Conservation (phyloP, 2,797 vertebrate species). For the Pangasius djambal region DNA sequence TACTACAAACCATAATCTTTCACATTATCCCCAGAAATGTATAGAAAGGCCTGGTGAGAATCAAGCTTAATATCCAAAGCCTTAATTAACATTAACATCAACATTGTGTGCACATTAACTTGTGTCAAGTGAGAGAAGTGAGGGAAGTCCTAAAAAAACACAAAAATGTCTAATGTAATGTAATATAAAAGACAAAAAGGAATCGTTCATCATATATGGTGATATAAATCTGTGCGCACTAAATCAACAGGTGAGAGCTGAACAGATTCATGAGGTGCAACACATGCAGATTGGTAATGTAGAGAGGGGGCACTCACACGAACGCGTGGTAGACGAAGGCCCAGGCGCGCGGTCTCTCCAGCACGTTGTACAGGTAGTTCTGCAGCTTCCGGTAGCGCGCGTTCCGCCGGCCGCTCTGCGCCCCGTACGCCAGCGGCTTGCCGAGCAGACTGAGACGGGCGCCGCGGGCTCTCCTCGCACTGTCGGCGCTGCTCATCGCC, state of each 20-base stretch:
- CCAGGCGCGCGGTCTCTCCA: constrained; percentile 92
- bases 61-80: not conserved
- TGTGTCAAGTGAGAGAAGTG: not conserved
- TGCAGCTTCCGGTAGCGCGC: constrained; percentile 93
- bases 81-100: not conserved
- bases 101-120: not conserved
- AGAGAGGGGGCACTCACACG: constrained; percentile 82
- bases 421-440: constrained; percentile 92
- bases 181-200: not conserved
- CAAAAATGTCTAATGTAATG: not conserved
- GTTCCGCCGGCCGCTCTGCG: constrained; percentile 91
- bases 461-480: constrained; percentile 84
- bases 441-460: constrained; percentile 95
- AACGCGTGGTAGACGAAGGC: constrained; percentile 93
- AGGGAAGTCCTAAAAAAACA: not conserved
- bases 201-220: too few relatives aligned
- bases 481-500: constrained; percentile 82
- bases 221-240: not conserved
- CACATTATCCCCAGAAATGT: not conserved
- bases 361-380: constrained; percentile 92
- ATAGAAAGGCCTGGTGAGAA: not conserved
- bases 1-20: constrained; percentile 9
- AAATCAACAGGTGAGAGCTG: not conserved
- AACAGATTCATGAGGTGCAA: not conserved
- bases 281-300: not conserved